These are phyloP conservation scores for Ceramica pisi DNA, from an alignment of 2,888 invertebrate species.

Conservation along the genomic window DNA sequence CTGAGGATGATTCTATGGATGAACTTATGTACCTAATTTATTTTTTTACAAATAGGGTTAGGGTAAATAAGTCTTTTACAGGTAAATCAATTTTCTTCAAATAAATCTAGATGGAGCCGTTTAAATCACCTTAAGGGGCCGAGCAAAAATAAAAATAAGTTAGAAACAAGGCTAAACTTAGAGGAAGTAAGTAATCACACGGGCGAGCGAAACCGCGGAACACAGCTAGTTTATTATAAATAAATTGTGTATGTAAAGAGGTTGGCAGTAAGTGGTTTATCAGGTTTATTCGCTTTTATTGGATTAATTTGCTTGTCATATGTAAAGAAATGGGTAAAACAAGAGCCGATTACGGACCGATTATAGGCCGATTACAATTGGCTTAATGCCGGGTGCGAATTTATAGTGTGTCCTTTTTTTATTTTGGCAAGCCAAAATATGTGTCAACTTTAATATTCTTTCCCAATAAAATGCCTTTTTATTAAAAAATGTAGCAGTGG, in stretches of 20 bases:
- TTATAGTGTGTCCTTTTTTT: background rate
- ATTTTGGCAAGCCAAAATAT: conserved; percentile 18
- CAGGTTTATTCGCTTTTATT: conserved; percentile 30
- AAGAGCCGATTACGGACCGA: conserved; percentile 5
- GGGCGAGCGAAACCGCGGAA: background rate
- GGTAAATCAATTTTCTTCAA: no score
- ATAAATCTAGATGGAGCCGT: no score
- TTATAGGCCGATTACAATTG: conserved; percentile 22
- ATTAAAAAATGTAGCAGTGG: no score
- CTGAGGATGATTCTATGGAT: no score
- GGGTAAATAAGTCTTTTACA: no score
- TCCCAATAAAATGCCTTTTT: background rate
- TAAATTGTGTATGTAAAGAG: conserved; percentile 38
- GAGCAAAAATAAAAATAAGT: background rate
- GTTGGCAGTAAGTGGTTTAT: conserved; percentile 41
- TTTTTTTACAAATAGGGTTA: no score
- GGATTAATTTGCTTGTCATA: conserved; percentile 50
- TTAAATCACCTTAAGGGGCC: background rate
- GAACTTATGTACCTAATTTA: no score
- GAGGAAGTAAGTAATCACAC: background rate
- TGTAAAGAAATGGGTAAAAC: conserved; percentile 7
- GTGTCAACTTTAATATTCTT: background rate
- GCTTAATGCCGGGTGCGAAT: conserved; percentile 30
- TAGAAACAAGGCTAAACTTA: no score
- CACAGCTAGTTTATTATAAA: conserved; percentile 20